phyloP scores from a whole-genome alignment of 2,113 vertebrate species.

The Trichomycterus rosablanca region DNA sequence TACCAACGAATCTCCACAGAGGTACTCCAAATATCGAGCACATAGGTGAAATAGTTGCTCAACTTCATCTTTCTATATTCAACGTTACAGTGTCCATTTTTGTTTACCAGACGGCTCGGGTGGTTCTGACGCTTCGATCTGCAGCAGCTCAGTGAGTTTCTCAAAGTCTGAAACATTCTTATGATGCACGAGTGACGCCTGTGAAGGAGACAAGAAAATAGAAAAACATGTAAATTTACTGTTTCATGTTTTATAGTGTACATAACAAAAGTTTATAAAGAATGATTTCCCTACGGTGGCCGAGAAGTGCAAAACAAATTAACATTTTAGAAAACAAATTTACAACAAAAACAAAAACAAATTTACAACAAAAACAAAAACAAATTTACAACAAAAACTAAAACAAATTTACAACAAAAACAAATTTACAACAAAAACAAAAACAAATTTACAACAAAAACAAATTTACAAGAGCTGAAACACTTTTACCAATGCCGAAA shows the following conservation, averaged over 20 bases:
- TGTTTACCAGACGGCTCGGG: constrained; percentile 79
- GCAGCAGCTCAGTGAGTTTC: constrained; percentile 61
- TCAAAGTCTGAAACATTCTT: constrained; percentile 77
- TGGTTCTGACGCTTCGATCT: constrained; percentile 55
- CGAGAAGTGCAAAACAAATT: no score
- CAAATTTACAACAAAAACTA: no score
- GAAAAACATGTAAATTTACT: not conserved
- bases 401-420: no score
- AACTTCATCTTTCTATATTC: constrained; percentile 87
- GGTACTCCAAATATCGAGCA: constrained; percentile 93
- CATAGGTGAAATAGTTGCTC: constrained; percentile 75
- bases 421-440: no score
- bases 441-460: no score
- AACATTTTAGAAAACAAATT: no score
- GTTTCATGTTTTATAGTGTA: not conserved
- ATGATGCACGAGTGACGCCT: constrained; percentile 1
- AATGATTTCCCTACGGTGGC: no score
- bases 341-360: no score
- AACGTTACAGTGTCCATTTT: constrained; percentile 92
- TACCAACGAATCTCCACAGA: constrained; percentile 89
- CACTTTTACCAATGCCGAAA: no score
- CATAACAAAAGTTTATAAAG: no score
- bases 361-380: no score
- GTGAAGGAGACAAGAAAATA: not conserved
- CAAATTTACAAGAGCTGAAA: no score